These are phyloP conservation scores for Butorides virescens DNA, from an alignment of 2,113 vertebrate genomes.

Conservation along the genomic window DNA sequence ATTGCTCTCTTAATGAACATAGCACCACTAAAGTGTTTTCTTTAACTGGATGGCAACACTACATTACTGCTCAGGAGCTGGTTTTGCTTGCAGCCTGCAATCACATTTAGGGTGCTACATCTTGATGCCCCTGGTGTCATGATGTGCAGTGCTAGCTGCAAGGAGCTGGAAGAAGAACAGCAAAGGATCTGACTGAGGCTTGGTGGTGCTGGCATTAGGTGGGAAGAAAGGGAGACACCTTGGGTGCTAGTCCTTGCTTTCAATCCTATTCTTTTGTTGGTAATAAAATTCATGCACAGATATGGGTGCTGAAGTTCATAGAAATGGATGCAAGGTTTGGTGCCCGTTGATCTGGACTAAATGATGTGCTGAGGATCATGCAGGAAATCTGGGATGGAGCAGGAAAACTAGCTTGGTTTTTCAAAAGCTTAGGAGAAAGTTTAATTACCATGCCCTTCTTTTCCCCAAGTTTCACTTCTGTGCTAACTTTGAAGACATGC, in stretches of 20 bases:
- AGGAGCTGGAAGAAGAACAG: not conserved
- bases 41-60: not conserved
- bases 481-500: not conserved
- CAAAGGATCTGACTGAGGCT: not conserved
- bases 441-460: not conserved
- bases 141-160: not conserved
- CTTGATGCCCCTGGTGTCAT: rapidly evolving
- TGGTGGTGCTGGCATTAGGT: not conserved
- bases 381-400: not conserved
- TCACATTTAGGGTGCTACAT: not conserved
- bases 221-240: not conserved
- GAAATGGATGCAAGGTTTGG: not conserved
- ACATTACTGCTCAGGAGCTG: not conserved
- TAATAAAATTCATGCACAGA: not conserved
- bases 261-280: not conserved
- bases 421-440: not conserved
- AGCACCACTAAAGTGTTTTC: rapidly evolving
- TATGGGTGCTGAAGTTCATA: not conserved
- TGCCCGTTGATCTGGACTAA: not conserved
- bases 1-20: rapidly evolving
- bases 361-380: not conserved
- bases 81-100: not conserved
- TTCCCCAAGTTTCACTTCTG: not conserved
- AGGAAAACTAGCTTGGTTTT: not conserved
- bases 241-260: not conserved